Evolutionary conservation across 2,113 vertebrate species (phyloP).

Genomic region (Tringa solitaria): DNA sequence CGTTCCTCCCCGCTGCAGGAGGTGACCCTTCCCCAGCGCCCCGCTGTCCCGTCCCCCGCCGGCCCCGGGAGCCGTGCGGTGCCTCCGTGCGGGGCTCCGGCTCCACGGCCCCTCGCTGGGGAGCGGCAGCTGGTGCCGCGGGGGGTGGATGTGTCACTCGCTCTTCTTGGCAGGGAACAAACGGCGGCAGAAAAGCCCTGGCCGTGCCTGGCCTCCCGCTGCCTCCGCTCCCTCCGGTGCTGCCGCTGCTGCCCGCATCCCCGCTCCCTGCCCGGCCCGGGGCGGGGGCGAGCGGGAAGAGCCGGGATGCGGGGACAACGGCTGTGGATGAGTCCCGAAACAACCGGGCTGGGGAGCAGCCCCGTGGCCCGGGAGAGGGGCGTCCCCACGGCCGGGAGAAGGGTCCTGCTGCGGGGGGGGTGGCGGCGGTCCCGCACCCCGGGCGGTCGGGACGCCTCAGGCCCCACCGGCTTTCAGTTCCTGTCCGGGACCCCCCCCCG

Average conservation of each 20-base stretch:
- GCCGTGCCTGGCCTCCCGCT: neutral
- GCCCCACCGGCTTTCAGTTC: neutral
- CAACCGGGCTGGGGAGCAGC: neutral
- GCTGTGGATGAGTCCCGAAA: neutral
- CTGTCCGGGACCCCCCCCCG: neutral
- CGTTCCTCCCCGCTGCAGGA: neutral
- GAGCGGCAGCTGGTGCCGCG: slow-evolving; percentile 21
- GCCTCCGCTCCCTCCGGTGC: neutral
- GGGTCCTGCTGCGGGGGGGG: neutral
- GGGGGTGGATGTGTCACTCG: slow-evolving; percentile 51
- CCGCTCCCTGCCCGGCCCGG: neutral
- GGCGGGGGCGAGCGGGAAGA: neutral
- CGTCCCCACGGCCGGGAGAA: neutral
- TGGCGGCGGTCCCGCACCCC: rapidly evolving
- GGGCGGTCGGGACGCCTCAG: neutral
- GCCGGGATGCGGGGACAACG: neutral
- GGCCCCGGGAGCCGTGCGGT: neutral
- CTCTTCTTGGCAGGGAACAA: slow-evolving; percentile 34
- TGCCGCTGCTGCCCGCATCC: neutral
- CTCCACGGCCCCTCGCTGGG: neutral
- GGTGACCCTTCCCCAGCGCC: neutral
- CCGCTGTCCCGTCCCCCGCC: rapidly evolving
- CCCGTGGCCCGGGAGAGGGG: rapidly evolving
- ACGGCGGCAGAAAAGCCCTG: neutral
- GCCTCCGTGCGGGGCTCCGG: neutral